Conservation (phyloP, 2,888 invertebrate genomes). For the Ophioninae sp. region DNA sequence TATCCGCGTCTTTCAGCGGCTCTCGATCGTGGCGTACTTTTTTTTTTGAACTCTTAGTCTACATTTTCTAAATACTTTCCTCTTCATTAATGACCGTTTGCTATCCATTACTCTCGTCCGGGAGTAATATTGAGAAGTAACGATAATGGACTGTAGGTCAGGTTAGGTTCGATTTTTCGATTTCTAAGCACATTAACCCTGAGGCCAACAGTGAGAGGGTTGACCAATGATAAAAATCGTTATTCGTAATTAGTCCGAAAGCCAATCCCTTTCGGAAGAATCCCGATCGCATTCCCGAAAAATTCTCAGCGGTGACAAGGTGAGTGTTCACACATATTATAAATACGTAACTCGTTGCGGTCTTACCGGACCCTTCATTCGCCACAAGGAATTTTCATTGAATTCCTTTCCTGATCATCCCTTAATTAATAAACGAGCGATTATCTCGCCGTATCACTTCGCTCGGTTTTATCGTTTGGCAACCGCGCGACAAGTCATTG, state of each 20-base stretch:
- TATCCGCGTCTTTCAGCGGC: slow-evolving; percentile 39
- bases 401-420: slow-evolving; percentile 28
- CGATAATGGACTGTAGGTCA: background rate
- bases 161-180: background rate
- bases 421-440: slow-evolving; percentile 57
- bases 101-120: background rate
- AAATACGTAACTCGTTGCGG: slow-evolving; percentile 34
- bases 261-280: slow-evolving; percentile 63
- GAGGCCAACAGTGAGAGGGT: background rate
- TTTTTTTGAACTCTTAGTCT: slow-evolving; percentile 20
- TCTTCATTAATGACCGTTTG: slow-evolving; percentile 17
- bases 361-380: slow-evolving; percentile 49
- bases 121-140: background rate
- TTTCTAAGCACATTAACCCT: background rate
- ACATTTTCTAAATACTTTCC: slow-evolving; percentile 21
- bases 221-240: slow-evolving; percentile 67
- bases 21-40: slow-evolving; percentile 6
- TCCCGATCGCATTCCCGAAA: slow-evolving; percentile 38
- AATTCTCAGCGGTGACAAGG: slow-evolving; percentile 27
- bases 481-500: slow-evolving; percentile 31
- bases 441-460: slow-evolving; percentile 33
- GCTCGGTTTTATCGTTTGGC: slow-evolving; percentile 26
- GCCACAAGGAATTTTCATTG: slow-evolving; percentile 49
- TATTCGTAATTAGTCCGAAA: slow-evolving; percentile 75
- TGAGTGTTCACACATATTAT: slow-evolving; percentile 15